A percentile compares a stretch with the other conserved stretches of the same genome.
phyloP scores from a whole-genome alignment of 2,113 vertebrate species.

The Lamprologus callipterus region DNA sequence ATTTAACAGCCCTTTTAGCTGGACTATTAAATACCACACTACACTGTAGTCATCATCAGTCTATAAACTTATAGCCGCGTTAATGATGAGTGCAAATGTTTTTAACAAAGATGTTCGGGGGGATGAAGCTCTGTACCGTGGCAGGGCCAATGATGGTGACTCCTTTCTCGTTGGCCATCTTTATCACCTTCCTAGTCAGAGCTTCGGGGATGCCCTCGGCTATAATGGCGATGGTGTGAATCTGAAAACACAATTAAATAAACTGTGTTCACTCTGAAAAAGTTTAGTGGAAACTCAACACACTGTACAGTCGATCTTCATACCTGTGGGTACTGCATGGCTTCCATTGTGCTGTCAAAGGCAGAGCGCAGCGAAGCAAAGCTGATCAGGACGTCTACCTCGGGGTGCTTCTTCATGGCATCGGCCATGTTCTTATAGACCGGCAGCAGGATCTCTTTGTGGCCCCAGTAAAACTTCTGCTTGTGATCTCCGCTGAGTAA shows the following conservation, averaged over 20 bases:
- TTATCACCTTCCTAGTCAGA: constrained; percentile 87
- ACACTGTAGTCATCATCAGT: not conserved
- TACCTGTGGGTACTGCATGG: constrained; percentile 90
- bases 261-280: not conserved
- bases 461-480: constrained; percentile 99
- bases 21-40: not conserved
- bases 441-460: constrained; percentile 94
- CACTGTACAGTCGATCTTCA: not conserved
- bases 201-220: constrained; percentile 96
- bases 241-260: constrained; percentile 61
- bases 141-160: constrained; percentile 97
- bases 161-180: constrained; percentile 87
- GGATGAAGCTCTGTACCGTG: constrained; percentile 71
- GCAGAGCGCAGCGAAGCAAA: constrained; percentile 95
- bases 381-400: constrained; percentile 94
- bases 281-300: not conserved
- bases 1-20: not conserved
- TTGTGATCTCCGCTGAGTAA: constrained; percentile 88
- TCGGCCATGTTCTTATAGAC: constrained; percentile 97
- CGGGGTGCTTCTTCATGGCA: constrained; percentile 91
- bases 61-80: not conserved
- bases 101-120: not conserved
- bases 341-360: constrained; percentile 91
- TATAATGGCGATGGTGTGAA: constrained; percentile 93
- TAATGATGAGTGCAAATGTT: not conserved